Evolutionary conservation across 2,113 vertebrate genomes (phyloP), one percentile per base, ranked within the genome.

Genomic region (Xiphias gladius): DNA sequence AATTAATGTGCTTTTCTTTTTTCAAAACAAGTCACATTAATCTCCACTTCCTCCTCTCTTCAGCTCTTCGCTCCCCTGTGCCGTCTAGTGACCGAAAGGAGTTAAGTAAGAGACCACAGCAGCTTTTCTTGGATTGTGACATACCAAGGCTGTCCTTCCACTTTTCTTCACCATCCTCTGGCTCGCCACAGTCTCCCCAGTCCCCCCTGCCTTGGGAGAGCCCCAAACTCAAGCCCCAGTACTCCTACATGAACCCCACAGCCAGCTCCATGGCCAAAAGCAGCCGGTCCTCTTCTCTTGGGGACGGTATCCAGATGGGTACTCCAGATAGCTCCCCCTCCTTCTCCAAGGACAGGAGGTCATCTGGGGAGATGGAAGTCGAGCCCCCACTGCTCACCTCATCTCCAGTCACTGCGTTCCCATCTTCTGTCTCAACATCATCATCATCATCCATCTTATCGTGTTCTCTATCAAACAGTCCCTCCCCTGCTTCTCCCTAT

Each of bases 161-260:
- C 84, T 79, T 89, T 82, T 91, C 88, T 73, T 94, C 91, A 61
- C 90, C 92, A 79, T 91, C 81, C 90, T 88, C 88, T 62, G 86
- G 19, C 68, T 96, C 84, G 81, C 94, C 88, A 17, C 92, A 73
- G 85, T 89, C 89, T 12, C 90, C 80, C 48, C 89, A 13, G 81
- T 86, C 94, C 68, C 89, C 94, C 19, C 91, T 90, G 22, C 86
- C 92, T 1, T 96, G 93, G 93, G 95, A 96, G 55, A 88, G 92
- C 80, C 88, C 93, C 66, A 82, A 88, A 76, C 76, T 90, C 78
- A 96, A 84, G 87, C 67, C 91, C 37, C 71, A 39, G 13, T 95
- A 94, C 86, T 97, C 97, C 69, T 98, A 97, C 92, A 99, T 97
- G 97, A 98, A 95, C 84, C 96, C 96, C 55, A 98, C 97, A 5